phyloP scores from a whole-genome alignment of 1,140 invertebrate species.

The Physella acuta region DNA sequence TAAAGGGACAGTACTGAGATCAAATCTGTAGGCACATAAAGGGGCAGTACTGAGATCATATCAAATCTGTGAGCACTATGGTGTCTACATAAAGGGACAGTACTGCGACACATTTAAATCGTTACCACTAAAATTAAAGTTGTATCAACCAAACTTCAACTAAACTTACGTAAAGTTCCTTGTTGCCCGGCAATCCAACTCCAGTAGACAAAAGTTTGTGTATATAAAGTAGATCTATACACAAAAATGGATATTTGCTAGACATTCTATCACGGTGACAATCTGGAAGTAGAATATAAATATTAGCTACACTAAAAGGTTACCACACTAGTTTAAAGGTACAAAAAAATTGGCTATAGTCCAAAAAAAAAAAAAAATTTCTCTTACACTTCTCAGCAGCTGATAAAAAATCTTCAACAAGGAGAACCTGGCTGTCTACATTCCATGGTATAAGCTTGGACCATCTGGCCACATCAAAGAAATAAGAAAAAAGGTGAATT shows the following conservation, averaged over 20 bases:
- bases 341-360: no score
- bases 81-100: no score
- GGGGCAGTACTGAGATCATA: no score
- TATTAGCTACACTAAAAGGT: background rate
- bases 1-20: no score
- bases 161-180: no score
- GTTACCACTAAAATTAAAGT: no score
- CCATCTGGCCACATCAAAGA: slow-evolving; percentile 25
- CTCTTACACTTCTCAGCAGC: slow-evolving; percentile 20
- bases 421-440: background rate
- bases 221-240: slow-evolving; percentile 22
- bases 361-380: no score
- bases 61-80: no score
- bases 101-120: no score
- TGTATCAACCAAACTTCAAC: no score
- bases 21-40: no score
- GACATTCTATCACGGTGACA: slow-evolving; percentile 10
- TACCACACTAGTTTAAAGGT: background rate
- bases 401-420: background rate
- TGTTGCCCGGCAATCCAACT: slow-evolving; percentile 6
- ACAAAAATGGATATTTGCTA: slow-evolving; percentile 16
- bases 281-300: slow-evolving; percentile 20
- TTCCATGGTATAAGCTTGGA: slow-evolving; percentile 9
- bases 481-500: slow-evolving; percentile 23
- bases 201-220: slow-evolving; percentile 13